Percentiles rank a stretch among this genome's conserved stretches.
Evolutionary conservation across 2,113 vertebrate genomes (phyloP).

Genomic region (Lepus timidus): DNA sequence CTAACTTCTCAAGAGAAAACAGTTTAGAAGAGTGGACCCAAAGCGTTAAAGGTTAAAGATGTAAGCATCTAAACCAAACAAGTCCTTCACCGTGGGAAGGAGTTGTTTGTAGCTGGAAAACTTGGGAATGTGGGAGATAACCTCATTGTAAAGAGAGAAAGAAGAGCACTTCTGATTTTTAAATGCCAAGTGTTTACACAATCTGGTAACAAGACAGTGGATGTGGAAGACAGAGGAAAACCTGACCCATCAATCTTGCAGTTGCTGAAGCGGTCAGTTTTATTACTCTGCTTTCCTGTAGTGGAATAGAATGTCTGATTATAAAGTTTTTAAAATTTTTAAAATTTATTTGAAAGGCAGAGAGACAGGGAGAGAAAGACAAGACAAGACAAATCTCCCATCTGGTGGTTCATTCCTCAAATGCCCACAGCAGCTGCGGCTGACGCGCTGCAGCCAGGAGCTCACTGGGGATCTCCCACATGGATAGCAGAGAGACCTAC

Average conservation of each 20-base stretch:
- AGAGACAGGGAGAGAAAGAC: too few relatives aligned
- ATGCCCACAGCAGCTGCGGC: too few relatives aligned
- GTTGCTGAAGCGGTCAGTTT: not conserved
- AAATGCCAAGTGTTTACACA: constrained; percentile 34
- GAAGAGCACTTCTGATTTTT: not conserved
- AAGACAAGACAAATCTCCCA: too few relatives aligned
- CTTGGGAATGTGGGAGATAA: not conserved
- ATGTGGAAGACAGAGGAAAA: not conserved
- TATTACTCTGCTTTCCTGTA: not conserved
- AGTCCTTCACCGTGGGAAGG: not conserved
- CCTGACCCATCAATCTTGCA: not conserved
- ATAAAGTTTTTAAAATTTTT: too few relatives aligned
- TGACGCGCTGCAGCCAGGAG: too few relatives aligned
- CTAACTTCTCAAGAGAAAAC: not conserved
- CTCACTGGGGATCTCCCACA: too few relatives aligned
- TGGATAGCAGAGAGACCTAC: too few relatives aligned
- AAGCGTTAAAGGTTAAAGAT: not conserved
- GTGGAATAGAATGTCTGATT: not conserved
- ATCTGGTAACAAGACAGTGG: not conserved
- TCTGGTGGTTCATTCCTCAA: too few relatives aligned
- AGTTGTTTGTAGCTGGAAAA: not conserved
- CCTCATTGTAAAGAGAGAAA: not conserved
- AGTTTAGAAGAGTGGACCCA: not conserved
- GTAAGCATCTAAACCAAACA: constrained; percentile 25
- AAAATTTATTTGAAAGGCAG: too few relatives aligned